phyloP scores from a whole-genome alignment of 2,797 vertebrate species.

The Aeoliscus strigatus region DNA sequence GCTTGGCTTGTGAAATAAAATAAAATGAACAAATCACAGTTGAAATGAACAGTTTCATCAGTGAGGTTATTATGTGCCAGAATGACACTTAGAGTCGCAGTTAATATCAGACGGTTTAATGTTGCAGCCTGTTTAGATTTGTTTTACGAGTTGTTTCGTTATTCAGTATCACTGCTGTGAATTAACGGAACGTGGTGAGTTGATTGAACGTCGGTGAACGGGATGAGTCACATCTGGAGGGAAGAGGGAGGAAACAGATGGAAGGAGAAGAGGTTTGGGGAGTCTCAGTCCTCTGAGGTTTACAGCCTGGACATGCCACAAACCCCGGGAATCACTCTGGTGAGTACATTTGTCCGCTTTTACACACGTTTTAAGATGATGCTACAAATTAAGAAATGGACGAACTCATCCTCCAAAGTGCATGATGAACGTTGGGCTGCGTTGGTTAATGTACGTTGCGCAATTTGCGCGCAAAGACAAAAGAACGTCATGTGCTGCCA shows the following conservation, averaged over 20 bases:
- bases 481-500: slow-evolving; percentile 29
- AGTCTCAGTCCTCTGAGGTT: slow-evolving; percentile 28
- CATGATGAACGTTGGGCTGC: too few relatives aligned
- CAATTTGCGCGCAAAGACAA: neutral
- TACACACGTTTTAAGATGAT: neutral
- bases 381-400: too few relatives aligned
- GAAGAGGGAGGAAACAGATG: slow-evolving; percentile 3
- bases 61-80: too few relatives aligned
- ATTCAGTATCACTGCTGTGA: neutral
- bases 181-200: neutral
- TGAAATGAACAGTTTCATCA: too few relatives aligned
- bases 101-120: too few relatives aligned
- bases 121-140: too few relatives aligned
- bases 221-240: slow-evolving; percentile 56
- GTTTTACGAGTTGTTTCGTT: too few relatives aligned
- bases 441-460: neutral
- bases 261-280: slow-evolving; percentile 11
- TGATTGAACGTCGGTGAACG: slow-evolving; percentile 40
- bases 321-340: slow-evolving; percentile 25
- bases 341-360: slow-evolving; percentile 25
- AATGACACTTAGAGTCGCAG: too few relatives aligned
- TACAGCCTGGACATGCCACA: slow-evolving; percentile 32
- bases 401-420: neutral
- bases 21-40: too few relatives aligned
- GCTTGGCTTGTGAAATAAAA: too few relatives aligned